phyloP scores from a whole-genome alignment of 2,113 vertebrate species.

The Phalacrocorax pelagicus region DNA sequence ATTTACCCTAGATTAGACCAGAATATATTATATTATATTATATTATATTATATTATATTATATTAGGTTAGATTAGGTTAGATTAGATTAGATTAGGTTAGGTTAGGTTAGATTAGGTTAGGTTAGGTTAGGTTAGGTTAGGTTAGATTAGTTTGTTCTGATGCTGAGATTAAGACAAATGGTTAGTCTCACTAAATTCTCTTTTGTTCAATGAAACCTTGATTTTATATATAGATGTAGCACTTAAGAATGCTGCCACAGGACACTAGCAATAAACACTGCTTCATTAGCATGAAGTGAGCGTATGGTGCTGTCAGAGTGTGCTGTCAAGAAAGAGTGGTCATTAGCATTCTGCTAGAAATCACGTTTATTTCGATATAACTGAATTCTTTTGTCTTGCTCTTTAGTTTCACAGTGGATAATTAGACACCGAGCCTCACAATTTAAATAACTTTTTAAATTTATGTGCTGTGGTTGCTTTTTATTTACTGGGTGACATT shows the following conservation, averaged over 20 bases:
- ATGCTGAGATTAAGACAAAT: background rate
- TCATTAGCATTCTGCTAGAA: background rate
- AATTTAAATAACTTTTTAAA: background rate
- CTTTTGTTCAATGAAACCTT: background rate
- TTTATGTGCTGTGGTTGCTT: background rate
- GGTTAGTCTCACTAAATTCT: background rate
- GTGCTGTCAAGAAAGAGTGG: background rate
- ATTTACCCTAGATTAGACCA: background rate
- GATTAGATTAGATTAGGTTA: too few relatives aligned
- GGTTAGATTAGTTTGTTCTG: background rate
- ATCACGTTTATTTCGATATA: background rate
- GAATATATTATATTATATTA: too few relatives aligned
- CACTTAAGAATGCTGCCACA: background rate
- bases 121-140: too few relatives aligned
- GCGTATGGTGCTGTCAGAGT: background rate
- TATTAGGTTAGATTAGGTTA: too few relatives aligned
- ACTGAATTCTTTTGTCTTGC: background rate
- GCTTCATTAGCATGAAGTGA: background rate
- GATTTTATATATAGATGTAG: background rate
- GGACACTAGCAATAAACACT: background rate
- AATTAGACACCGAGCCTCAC: background rate
- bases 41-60: too few relatives aligned
- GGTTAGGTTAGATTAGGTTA: too few relatives aligned
- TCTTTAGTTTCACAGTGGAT: background rate
- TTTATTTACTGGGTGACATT: background rate